Percentiles rank a stretch among this genome's conserved stretches.
Evolutionary conservation across 2,113 vertebrate genomes (phyloP).

Genomic region (Platysteira castanea): DNA sequence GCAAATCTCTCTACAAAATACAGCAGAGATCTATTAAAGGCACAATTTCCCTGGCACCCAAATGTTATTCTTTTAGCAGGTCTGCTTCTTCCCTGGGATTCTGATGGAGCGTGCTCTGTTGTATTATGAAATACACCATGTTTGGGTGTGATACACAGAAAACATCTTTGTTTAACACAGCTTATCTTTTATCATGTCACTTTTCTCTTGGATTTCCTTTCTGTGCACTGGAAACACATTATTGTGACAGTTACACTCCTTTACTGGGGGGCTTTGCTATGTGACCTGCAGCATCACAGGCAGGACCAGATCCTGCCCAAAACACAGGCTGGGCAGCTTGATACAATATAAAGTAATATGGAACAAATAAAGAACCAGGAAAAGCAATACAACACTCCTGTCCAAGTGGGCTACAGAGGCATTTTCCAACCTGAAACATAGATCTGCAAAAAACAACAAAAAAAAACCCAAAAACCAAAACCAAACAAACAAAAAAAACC

Average conservation of each 20-base stretch:
- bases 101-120: constrained; percentile 45
- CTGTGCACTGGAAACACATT: constrained; percentile 25
- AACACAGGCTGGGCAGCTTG: background rate
- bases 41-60: constrained; percentile 56
- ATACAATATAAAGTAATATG: background rate
- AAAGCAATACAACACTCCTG: background rate
- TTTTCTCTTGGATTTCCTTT: constrained; percentile 62
- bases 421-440: background rate
- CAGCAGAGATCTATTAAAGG: constrained; percentile 63
- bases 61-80: constrained; percentile 52
- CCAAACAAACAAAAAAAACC: background rate
- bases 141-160: constrained; percentile 38
- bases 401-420: background rate
- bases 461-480: background rate
- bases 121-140: constrained; percentile 46
- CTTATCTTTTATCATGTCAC: constrained; percentile 60
- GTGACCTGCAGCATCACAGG: background rate
- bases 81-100: constrained; percentile 41
- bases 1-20: constrained; percentile 57
- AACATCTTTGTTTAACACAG: constrained; percentile 62
- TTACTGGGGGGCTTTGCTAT: background rate
- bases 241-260: background rate
- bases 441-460: background rate
- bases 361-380: background rate
- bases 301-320: background rate